Evolutionary conservation across 2,888 invertebrate species (phyloP).

Genomic region (Masnerella sp.): DNA sequence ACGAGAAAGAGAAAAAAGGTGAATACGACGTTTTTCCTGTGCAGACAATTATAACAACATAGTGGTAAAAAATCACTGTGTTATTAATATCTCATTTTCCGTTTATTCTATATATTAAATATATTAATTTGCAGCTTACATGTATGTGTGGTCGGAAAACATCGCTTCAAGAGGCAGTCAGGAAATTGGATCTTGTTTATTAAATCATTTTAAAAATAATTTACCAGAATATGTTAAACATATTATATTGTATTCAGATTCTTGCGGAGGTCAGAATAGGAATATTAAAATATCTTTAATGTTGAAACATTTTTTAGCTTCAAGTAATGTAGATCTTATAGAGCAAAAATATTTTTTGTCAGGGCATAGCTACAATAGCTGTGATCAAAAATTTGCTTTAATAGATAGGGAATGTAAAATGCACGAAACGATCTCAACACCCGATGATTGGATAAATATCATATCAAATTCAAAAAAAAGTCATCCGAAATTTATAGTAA

Average conservation of each 20-base stretch:
- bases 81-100: background rate
- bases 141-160: conserved; percentile 48
- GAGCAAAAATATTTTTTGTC: conserved; percentile 16
- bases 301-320: conserved; percentile 15
- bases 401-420: conserved; percentile 16
- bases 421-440: conserved; percentile 12
- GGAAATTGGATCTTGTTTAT: conserved; percentile 40
- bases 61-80: background rate
- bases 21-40: too few relatives aligned
- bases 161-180: conserved; percentile 34
- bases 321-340: conserved; percentile 4
- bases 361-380: conserved; percentile 18
- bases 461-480: conserved; percentile 1
- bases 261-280: conserved; percentile 42
- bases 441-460: background rate
- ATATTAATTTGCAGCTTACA: conserved; percentile 33
- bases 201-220: conserved; percentile 18
- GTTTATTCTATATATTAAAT: background rate
- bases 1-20: conserved; percentile 13
- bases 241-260: conserved; percentile 64
- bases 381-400: conserved; percentile 4
- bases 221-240: conserved; percentile 12
- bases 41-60: too few relatives aligned
- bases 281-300: conserved; percentile 29
- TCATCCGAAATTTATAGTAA: conserved; percentile 1